Evolutionary conservation across 2,113 vertebrate species (phyloP), one percentile per base, ranked within the genome.

Genomic region (Smithornis capensis): DNA sequence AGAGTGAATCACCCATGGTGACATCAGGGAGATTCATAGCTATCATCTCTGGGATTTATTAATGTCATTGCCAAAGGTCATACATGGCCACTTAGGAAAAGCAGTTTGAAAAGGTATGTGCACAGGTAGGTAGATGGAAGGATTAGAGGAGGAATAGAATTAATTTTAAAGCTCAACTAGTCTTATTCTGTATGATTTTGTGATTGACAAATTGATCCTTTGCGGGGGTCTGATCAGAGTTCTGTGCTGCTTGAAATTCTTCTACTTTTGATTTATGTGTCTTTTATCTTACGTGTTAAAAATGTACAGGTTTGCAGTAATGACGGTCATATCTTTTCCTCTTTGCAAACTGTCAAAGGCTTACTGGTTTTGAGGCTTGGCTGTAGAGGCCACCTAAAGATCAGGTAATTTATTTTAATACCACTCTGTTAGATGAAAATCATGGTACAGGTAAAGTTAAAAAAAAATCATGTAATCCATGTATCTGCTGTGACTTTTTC

Each of bases 1-100:
- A 81, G 37, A 95, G 57, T 56, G 33, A 88, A 90, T 94, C 83
- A 42, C 37, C 90, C 63, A 49, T 33, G 27, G 59, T 67, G 75
- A 59, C 68, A 91, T 60, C 22, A 70, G 63, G 71, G 85, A 92
- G 23, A 83, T 88, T 86, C 42, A 45, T 35, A 73, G 35, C 40
- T 64, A 19, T 88, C 19, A 38, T 60, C 45, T 62, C 37, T 69
- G 37, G 65, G 59, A 93, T 88, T 74, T 92, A 90, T 71, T 83
- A 35, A 28, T 93, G 71, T 56, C 59, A 44, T 90, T 93, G 86
- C n/a, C 2, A 2, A 73, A 62, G 45, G 23, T 90, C 52, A 93
- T 74, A 29, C 33, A 55, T 18, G 33, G 19, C 12, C 45, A 59
- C 38, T 12, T 44, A 55, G 55, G 71, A 92, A 50, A 92, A 88